These are phyloP conservation scores for Schizotus pectinicornis DNA, from an alignment of 2,888 invertebrate genomes.

Conservation along the genomic window DNA sequence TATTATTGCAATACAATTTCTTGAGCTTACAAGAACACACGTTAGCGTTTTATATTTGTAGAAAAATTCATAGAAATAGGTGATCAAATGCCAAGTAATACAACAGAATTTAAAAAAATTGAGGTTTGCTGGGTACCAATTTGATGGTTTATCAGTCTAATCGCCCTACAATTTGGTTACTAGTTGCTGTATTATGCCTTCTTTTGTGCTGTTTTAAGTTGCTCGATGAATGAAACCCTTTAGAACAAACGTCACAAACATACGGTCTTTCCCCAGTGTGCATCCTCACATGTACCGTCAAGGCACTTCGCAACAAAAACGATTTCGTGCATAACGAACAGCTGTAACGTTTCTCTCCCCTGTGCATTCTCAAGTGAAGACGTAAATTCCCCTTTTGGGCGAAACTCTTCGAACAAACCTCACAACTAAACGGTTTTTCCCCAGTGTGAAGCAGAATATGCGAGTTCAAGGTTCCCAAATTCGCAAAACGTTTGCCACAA, in stretches of 20 bases:
- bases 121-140: no score
- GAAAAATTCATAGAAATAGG: no score
- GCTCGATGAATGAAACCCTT: slow-evolving; percentile 51
- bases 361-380: slow-evolving; percentile 44
- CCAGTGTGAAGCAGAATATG: slow-evolving; percentile 47
- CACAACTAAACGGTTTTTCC: slow-evolving; percentile 44
- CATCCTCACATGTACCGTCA: slow-evolving; percentile 58
- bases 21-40: no score
- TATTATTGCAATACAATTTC: no score
- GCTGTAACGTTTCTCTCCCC: slow-evolving; percentile 43
- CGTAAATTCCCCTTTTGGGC: slow-evolving; percentile 37
- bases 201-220: slow-evolving; percentile 13
- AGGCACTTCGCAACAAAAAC: slow-evolving; percentile 46
- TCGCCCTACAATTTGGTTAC: no score
- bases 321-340: slow-evolving; percentile 26
- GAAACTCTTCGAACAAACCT: slow-evolving; percentile 39
- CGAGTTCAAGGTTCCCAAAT: slow-evolving; percentile 39
- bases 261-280: slow-evolving; percentile 62
- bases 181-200: slow-evolving; percentile 4
- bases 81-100: no score
- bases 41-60: no score
- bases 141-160: no score
- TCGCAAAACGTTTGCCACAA: slow-evolving; percentile 44
- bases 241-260: slow-evolving; percentile 60
- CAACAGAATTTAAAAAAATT: no score